Evolutionary conservation across 2,113 vertebrate genomes (phyloP).

Genomic region (Cyphomyrus discorhynchus): DNA sequence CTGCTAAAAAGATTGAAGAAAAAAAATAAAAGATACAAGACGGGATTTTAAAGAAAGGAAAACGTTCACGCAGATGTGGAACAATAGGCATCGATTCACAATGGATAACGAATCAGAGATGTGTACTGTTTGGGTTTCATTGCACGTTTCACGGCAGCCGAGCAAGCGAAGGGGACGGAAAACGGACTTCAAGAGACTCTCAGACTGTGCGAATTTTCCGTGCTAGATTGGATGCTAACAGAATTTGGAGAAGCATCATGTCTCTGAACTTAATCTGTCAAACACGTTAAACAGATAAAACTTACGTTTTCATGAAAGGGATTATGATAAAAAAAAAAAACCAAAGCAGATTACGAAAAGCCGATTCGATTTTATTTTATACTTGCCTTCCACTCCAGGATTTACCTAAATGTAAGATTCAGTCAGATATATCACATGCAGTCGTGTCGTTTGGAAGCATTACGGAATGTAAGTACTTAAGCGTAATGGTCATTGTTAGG

Average conservation of each 20-base stretch:
- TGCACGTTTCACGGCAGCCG: constrained; percentile 37
- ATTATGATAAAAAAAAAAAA: neutral
- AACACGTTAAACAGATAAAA: neutral
- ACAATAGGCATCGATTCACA: constrained; percentile 39
- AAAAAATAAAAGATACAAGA: constrained; percentile 13
- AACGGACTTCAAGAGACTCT: constrained; percentile 30
- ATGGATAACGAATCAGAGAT: constrained; percentile 35
- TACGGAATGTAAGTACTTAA: constrained; percentile 15
- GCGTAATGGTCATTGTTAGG: neutral
- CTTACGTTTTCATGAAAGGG: neutral
- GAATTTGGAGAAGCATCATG: constrained; percentile 9
- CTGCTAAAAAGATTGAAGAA: constrained; percentile 16
- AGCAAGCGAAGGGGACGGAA: constrained; percentile 13
- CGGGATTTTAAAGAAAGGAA: constrained; percentile 25
- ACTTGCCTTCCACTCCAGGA: neutral
- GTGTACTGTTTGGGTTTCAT: constrained; percentile 40
- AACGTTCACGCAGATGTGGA: constrained; percentile 35
- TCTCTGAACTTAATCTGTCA: neutral
- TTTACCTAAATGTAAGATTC: neutral
- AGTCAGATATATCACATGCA: neutral
- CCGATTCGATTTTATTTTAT: neutral
- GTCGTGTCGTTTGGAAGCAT: neutral
- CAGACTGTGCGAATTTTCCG: constrained; percentile 30
- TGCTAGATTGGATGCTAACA: neutral
- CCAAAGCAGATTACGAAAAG: neutral